Percentiles rank a stretch among this genome's conserved stretches.
These are phyloP conservation scores for Apostichopus californicus DNA, from an alignment of 35 echinoderm and acorn worm genomes.

Conservation along the genomic window DNA sequence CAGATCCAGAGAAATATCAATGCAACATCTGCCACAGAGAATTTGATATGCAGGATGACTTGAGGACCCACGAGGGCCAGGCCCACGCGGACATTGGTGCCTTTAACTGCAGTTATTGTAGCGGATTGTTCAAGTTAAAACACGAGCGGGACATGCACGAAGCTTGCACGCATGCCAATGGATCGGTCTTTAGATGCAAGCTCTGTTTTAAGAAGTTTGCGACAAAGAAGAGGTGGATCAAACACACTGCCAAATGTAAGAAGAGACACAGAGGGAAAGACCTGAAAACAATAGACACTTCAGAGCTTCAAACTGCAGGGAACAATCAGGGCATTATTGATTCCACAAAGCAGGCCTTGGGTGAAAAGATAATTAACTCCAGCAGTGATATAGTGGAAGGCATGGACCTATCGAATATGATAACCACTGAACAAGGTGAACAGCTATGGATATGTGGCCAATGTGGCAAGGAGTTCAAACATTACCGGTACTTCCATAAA, in stretches of 20 bases:
- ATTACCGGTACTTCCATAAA: background rate
- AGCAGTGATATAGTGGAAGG: conserved; percentile 21
- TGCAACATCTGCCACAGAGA: conserved; percentile 12
- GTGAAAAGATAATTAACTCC: background rate
- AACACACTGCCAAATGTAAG: conserved; percentile 18
- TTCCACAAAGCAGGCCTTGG: background rate
- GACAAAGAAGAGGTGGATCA: background rate
- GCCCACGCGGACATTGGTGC: background rate
- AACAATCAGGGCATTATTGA: background rate
- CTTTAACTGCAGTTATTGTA: conserved; percentile 35
- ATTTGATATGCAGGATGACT: background rate
- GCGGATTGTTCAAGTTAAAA: conserved; percentile 10
- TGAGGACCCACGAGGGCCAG: background rate
- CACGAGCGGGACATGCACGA: conserved; percentile 33
- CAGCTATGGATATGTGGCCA: conserved; percentile 13
- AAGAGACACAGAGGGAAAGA: background rate
- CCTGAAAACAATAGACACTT: background rate
- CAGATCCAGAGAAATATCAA: background rate
- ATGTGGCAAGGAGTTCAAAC: conserved; percentile 42
- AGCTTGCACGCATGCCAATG: conserved; percentile 38
- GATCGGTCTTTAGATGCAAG: conserved; percentile 8
- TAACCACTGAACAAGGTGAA: conserved; percentile 2
- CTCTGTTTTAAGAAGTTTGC: conserved; percentile 32
- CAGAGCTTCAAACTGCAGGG: background rate
- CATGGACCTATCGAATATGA: background rate